phyloP scores from a whole-genome alignment of 92 coral and sea anemone species.

The Virgularia gustaviana region DNA sequence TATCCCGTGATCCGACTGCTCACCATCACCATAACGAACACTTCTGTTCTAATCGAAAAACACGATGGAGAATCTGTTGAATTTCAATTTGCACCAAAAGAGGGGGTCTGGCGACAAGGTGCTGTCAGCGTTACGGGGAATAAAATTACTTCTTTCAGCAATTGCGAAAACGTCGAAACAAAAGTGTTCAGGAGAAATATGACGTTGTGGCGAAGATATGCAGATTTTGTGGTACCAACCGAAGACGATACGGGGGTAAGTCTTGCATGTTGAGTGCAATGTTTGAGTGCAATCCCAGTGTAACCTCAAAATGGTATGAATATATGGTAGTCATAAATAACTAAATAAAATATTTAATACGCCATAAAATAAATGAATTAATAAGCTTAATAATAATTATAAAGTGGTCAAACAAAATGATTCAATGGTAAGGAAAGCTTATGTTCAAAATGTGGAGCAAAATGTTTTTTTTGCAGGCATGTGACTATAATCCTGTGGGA shows the following conservation, averaged over 20 bases:
- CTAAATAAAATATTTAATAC: too few relatives aligned
- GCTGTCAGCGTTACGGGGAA: background rate
- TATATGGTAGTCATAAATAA: background rate
- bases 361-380: too few relatives aligned
- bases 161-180: background rate
- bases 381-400: too few relatives aligned
- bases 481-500: too few relatives aligned
- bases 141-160: background rate
- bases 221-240: slow-evolving; percentile 1
- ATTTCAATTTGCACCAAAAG: background rate
- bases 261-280: background rate
- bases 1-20: slow-evolving; percentile 1
- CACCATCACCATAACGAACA: background rate
- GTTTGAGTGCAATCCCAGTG: background rate
- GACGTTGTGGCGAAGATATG: background rate
- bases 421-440: too few relatives aligned
- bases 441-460: too few relatives aligned
- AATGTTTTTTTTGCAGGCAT: too few relatives aligned
- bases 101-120: slow-evolving; percentile 6
- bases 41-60: slow-evolving; percentile 6
- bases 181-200: slow-evolving; percentile 7
- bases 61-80: slow-evolving; percentile 4
- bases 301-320: background rate
- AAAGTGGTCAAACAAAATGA: too few relatives aligned
- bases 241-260: background rate